phyloP scores from a whole-genome alignment of 2,113 vertebrate genomes.

The Anser brachyrhynchus region DNA sequence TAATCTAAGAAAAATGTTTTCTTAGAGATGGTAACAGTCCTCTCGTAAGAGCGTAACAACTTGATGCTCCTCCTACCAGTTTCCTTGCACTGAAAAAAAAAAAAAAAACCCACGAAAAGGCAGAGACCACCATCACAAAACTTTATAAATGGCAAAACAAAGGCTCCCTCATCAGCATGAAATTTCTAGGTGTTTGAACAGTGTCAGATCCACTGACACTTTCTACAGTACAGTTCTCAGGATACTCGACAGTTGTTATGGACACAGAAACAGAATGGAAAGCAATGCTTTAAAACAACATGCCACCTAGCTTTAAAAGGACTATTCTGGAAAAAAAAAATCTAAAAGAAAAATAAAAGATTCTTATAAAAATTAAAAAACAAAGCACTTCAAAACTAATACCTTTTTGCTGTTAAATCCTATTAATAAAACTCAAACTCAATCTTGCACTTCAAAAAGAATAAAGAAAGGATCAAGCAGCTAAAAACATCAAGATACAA shows the following conservation, averaged over 20 bases:
- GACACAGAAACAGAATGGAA: background rate
- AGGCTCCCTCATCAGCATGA: background rate
- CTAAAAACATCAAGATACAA: background rate
- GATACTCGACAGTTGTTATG: background rate
- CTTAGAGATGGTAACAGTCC: background rate
- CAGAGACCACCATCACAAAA: background rate
- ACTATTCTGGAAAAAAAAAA: background rate
- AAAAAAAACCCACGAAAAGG: background rate
- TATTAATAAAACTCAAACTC: background rate
- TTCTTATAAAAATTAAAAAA: background rate
- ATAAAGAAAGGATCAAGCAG: background rate
- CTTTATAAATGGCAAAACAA: background rate
- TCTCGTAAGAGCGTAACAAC: background rate
- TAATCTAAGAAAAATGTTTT: background rate
- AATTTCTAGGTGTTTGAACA: background rate
- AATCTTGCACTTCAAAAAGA: background rate
- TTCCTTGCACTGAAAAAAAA: background rate
- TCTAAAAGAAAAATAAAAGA: background rate
- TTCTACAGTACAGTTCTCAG: background rate
- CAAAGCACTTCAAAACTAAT: background rate
- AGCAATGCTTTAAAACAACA: background rate
- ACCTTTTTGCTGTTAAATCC: background rate
- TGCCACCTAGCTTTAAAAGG: background rate
- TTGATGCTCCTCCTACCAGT: background rate
- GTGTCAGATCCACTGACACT: background rate